A percentile compares a stretch with the other conserved stretches of the same genome.
These are phyloP conservation scores for Centropus bengalensis DNA, from an alignment of 2,113 vertebrate species.

Conservation along the genomic window DNA sequence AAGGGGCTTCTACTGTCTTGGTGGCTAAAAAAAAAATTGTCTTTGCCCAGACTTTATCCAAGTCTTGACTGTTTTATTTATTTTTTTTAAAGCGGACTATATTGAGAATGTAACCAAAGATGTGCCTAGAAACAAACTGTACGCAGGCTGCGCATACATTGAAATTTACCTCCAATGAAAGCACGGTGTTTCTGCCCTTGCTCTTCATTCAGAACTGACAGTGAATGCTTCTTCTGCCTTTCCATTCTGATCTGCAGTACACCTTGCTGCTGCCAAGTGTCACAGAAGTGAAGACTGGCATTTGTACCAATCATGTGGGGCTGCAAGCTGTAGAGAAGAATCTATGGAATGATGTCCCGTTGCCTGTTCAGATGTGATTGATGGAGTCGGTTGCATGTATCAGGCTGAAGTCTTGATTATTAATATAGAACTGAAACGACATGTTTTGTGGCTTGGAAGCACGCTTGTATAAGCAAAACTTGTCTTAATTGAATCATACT, in stretches of 20 bases:
- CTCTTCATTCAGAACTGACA: neutral
- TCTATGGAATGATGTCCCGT: neutral
- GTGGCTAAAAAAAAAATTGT: constrained; percentile 29
- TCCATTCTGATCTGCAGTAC: neutral
- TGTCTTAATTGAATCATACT: neutral
- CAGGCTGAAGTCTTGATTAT: neutral
- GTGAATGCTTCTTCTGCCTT: neutral
- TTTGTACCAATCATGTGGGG: accelerated
- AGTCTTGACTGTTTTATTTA: constrained; percentile 30
- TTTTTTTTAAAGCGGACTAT: constrained; percentile 49
- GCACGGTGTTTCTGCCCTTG: neutral
- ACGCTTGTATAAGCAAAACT: neutral
- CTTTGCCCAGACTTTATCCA: neutral
- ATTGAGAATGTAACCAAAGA: constrained; percentile 45
- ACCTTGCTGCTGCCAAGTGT: neutral
- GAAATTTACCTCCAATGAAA: neutral
- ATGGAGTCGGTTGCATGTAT: neutral
- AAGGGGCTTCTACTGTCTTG: constrained; percentile 25
- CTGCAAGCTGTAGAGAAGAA: neutral
- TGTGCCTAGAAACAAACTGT: neutral
- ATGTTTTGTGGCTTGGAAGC: neutral
- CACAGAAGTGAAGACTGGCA: neutral
- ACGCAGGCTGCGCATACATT: neutral
- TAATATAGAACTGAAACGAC: neutral
- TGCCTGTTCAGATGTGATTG: neutral